Percentiles rank a stretch among this genome's conserved stretches.
Evolutionary conservation across 2,888 invertebrate species (phyloP).

Genomic region (Cremastobaeus sp.): DNA sequence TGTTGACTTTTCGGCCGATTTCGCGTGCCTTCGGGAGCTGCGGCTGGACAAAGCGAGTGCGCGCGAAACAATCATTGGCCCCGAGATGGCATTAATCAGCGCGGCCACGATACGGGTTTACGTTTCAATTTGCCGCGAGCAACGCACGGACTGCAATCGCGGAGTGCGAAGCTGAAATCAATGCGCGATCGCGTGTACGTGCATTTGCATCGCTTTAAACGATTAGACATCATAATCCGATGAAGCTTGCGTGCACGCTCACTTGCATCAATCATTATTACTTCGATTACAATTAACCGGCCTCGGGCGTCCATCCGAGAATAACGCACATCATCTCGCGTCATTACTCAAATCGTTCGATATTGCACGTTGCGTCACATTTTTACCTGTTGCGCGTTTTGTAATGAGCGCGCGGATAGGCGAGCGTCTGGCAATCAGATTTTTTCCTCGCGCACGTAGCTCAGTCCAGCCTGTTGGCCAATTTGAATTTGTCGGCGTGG

Average conservation of each 20-base stretch:
- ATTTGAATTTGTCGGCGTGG: background rate
- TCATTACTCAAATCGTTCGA: conserved; percentile 55
- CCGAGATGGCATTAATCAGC: conserved; percentile 63
- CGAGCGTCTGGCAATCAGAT: conserved; percentile 38
- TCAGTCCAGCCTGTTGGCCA: background rate
- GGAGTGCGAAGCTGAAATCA: conserved; percentile 16
- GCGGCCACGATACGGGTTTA: conserved; percentile 60
- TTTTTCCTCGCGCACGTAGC: conserved; percentile 28
- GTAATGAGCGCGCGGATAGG: conserved; percentile 44
- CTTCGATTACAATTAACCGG: conserved; percentile 52
- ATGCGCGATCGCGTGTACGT: conserved; percentile 39
- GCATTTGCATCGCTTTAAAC: conserved; percentile 47
- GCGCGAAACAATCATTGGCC: no score
- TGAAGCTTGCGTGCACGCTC: conserved; percentile 46
- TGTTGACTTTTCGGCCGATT: no score
- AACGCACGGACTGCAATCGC: conserved; percentile 12
- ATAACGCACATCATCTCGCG: conserved; percentile 55
- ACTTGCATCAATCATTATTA: conserved; percentile 48
- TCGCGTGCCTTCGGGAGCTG: no score
- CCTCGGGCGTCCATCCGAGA: conserved; percentile 42
- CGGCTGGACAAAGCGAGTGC: no score
- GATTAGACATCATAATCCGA: conserved; percentile 54
- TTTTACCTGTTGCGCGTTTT: conserved; percentile 56
- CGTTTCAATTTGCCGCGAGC: conserved; percentile 64
- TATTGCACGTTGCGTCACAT: conserved; percentile 50